Percentiles rank a stretch among this genome's conserved stretches.
Conservation (phyloP, 2,888 invertebrate species). For the Tachina fera region DNA sequence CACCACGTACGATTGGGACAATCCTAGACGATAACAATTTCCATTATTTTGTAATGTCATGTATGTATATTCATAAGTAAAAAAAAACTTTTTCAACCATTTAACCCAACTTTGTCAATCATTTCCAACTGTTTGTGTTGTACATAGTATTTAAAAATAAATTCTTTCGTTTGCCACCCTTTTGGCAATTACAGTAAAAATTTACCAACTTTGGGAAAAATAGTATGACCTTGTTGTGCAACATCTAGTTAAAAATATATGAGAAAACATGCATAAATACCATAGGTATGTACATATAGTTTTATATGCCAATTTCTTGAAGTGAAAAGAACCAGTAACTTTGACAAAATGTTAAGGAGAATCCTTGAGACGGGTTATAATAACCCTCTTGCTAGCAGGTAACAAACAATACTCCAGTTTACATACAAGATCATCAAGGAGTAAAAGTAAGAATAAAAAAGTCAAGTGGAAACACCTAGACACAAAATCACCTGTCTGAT, state of each 20-base stretch:
- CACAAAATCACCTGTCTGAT: constrained; percentile 65
- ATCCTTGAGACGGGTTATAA: constrained; percentile 66
- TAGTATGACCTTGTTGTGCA: constrained; percentile 51
- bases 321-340: constrained; percentile 56
- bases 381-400: constrained; percentile 39
- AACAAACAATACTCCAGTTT: constrained; percentile 54
- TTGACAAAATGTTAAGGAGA: constrained; percentile 56
- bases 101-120: not conserved
- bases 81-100: not conserved
- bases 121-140: constrained; percentile 1
- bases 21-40: too few species aligned
- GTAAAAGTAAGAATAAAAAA: not conserved
- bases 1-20: too few species aligned
- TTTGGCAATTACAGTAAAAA: constrained; percentile 17
- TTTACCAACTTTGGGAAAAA: constrained; percentile 14
- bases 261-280: too few species aligned
- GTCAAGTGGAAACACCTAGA: constrained; percentile 31
- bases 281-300: not conserved
- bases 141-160: not conserved
- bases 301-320: not conserved
- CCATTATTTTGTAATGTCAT: too few species aligned
- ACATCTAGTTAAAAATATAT: not conserved
- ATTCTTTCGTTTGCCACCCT: not conserved
- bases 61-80: not conserved
- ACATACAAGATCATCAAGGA: constrained; percentile 13